Percentiles rank a stretch among this genome's conserved stretches.
Evolutionary conservation across 2,888 invertebrate genomes (phyloP).

Genomic region (Acanthococcus lagerstroemiae): DNA sequence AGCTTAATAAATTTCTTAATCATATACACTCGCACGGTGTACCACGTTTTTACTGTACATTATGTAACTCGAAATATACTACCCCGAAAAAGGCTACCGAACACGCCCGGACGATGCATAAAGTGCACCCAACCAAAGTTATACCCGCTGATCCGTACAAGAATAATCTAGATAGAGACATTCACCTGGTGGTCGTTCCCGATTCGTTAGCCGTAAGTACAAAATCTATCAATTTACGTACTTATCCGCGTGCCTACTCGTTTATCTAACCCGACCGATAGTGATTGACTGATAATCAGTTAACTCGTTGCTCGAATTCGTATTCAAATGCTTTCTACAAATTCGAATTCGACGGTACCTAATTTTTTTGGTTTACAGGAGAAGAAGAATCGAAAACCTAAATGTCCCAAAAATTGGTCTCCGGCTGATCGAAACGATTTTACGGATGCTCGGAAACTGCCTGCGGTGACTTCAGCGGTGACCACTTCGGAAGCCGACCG

Average conservation of each 20-base stretch:
- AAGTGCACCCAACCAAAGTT: neutral
- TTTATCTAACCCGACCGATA: too few relatives aligned
- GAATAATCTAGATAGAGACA: neutral
- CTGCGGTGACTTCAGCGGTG: too few relatives aligned
- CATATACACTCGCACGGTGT: conserved; percentile 29
- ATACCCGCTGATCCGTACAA: conserved; percentile 10
- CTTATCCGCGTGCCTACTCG: neutral
- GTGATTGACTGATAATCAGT: too few relatives aligned
- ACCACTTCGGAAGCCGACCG: too few relatives aligned
- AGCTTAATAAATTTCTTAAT: neutral
- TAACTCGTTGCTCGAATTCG: too few relatives aligned
- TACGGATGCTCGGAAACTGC: too few relatives aligned
- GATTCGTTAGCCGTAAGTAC: too few relatives aligned
- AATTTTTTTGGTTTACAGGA: neutral
- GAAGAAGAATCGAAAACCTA: neutral
- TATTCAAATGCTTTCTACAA: too few relatives aligned
- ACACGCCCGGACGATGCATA: conserved; percentile 19
- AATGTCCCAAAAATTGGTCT: too few relatives aligned
- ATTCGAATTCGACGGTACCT: too few relatives aligned
- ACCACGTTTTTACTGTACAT: conserved; percentile 23
- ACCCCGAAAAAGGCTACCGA: neutral
- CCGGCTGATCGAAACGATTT: too few relatives aligned
- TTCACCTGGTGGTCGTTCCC: neutral
- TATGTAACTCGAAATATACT: conserved; percentile 10
- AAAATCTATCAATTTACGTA: too few relatives aligned